These are phyloP conservation scores for Xestoiulus laeticollis DNA, from an alignment of 2,888 invertebrate species.

Conservation along the genomic window DNA sequence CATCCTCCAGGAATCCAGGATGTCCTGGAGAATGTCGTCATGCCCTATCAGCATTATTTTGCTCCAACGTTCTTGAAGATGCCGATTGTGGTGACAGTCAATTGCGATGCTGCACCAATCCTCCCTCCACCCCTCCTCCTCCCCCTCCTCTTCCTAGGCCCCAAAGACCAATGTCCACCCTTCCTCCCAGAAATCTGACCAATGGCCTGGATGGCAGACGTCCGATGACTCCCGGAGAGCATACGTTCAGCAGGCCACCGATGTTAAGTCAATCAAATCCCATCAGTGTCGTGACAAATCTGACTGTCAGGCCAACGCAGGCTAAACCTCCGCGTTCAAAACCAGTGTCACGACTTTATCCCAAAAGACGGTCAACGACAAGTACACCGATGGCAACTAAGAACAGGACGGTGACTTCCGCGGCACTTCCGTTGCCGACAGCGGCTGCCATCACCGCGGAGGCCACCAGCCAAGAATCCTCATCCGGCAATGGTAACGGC, in stretches of 20 bases:
- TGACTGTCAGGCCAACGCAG: conserved; percentile 55
- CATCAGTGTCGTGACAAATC: conserved; percentile 54
- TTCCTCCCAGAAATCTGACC: not conserved
- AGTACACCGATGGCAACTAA: not conserved
- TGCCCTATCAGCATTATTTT: conserved; percentile 83
- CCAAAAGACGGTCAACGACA: not conserved
- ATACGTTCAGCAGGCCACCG: conserved; percentile 49
- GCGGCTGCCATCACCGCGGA: not conserved
- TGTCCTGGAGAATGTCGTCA: conserved; percentile 91
- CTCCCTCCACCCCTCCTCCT: conserved; percentile 40
- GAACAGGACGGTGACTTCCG: not conserved
- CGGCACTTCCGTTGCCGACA: not conserved
- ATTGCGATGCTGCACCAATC: conserved; percentile 59
- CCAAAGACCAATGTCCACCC: not conserved
- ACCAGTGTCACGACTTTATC: not conserved
- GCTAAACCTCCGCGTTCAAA: not conserved
- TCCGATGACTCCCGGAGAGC: not conserved
- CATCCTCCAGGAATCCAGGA: conserved; percentile 78
- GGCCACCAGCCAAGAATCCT: not conserved
- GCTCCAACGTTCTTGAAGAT: conserved; percentile 74
- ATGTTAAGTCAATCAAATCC: conserved; percentile 47
- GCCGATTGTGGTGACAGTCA: conserved; percentile 58
- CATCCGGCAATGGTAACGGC: not conserved
- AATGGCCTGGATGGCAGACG: not conserved
- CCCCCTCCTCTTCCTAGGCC: not conserved